Conservation (phyloP, 2,888 invertebrate genomes). For the Dryomyza anilis region DNA sequence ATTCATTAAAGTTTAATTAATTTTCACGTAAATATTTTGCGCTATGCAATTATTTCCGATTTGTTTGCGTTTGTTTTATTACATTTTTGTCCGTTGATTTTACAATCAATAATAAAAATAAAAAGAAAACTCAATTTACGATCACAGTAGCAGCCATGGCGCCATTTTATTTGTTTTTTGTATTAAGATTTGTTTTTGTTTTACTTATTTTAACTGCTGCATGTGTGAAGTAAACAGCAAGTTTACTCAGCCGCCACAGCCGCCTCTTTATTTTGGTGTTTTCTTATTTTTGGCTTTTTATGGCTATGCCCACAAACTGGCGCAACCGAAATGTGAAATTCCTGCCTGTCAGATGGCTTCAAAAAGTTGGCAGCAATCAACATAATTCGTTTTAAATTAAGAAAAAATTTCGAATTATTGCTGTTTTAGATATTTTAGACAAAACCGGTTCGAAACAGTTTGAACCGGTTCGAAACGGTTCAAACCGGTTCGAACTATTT, state of each 20-base stretch:
- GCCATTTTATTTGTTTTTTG: too few species aligned
- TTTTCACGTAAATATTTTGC: not conserved
- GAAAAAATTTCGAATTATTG: too few species aligned
- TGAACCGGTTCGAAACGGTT: too few species aligned
- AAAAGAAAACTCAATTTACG: conserved; percentile 6
- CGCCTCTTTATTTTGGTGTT: conserved; percentile 16
- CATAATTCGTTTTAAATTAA: too few species aligned
- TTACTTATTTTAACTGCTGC: not conserved
- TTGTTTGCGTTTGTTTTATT: conserved; percentile 8
- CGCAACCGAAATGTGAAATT: conserved; percentile 17
- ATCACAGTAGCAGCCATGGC: conserved; percentile 2
- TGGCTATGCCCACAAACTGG: conserved; percentile 23
- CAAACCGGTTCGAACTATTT: too few species aligned
- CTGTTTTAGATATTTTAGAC: too few species aligned
- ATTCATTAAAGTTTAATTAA: not conserved
- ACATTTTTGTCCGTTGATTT: conserved; percentile 1
- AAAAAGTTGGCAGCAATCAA: not conserved
- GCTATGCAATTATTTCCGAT: not conserved
- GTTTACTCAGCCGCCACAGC: conserved; percentile 14
- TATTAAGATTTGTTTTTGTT: not conserved
- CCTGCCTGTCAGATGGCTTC: too few species aligned
- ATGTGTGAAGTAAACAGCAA: conserved; percentile 1
- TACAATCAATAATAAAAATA: not conserved
- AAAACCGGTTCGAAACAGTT: too few species aligned
- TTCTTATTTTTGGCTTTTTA: too few species aligned